Evolutionary conservation across 2,888 invertebrate species (phyloP), one percentile per base, ranked within the genome.

Genomic region (Apoda limacodes): DNA sequence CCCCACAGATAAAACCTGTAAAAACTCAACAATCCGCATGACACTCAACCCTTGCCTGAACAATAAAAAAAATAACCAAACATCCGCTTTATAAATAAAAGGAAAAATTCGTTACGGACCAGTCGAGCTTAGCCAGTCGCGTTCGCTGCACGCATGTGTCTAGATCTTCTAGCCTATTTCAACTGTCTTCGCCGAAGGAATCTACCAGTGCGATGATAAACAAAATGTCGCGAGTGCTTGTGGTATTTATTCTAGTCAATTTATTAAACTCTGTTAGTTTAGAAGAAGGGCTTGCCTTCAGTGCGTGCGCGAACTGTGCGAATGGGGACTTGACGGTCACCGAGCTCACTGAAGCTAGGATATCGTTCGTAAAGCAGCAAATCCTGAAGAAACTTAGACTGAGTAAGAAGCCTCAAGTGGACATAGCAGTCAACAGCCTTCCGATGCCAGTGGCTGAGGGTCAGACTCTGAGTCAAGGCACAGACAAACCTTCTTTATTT

Each of bases 321-420:
- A 66, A 60, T 22, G 68, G 68, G 4, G 86, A 86, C 19, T 42
- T 71, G 12, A 62, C 56, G 34, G 64, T 60, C 25, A 80, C 83
- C 23, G 84, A 88, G 46, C 63, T 90, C 30, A 88, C 87, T 0
- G 85, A 85, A 19, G 78, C 89, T 20, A 75, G 93, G 40, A 86
- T 93, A 39, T 91, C 92, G 63, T 89, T 89, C 48, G 90, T 92
- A 26, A 93, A 93, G 64, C 87, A 90, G 59, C 92, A 92, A 71
- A 93, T 93, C 15, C 60, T 93, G 48, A 89, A 88, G 68, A 93
- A 92, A 65, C 55, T 93, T 32, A 68, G 92, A 40, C 64, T 93
- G 32, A 89, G 87, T 33, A 89, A 88, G 62, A 88, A 89, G 50
- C 92, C 92, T 4, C 82, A 82, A 7, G 82, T 86, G 28, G 85